Evolutionary conservation across 2,113 vertebrate genomes (phyloP).

Genomic region (Tupaia tana): DNA sequence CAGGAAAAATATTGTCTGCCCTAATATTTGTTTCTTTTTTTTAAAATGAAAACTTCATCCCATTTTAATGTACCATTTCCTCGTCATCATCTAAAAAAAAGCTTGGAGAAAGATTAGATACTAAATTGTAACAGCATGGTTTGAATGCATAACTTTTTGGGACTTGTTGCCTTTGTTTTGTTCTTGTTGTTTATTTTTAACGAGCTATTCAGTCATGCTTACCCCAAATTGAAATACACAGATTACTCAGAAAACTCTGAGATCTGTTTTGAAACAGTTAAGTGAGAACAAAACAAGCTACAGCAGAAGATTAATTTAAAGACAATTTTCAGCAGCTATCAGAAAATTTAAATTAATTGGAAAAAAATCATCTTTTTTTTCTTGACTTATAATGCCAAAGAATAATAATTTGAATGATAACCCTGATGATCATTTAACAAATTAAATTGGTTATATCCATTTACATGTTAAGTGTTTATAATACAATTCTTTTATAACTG

Average conservation of each 20-base stretch:
- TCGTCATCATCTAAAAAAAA: not conserved
- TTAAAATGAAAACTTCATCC: not conserved
- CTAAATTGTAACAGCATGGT: not conserved
- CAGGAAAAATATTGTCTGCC: not conserved
- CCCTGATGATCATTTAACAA: not conserved
- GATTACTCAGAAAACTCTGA: not conserved
- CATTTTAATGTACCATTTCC: not conserved
- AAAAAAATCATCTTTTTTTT: constrained; percentile 16
- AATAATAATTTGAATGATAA: constrained; percentile 6
- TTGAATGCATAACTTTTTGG: not conserved
- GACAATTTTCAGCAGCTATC: not conserved
- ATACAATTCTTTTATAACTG: not conserved
- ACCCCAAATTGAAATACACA: not conserved
- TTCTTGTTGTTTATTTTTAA: not conserved
- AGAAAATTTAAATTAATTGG: constrained; percentile 2
- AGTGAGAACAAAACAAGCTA: not conserved
- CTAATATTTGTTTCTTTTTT: not conserved
- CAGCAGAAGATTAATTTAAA: constrained; percentile 20
- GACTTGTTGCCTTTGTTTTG: not conserved
- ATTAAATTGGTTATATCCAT: not conserved
- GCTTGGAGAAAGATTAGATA: not conserved
- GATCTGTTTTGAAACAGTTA: not conserved
- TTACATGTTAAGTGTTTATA: constrained; percentile 5
- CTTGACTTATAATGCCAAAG: not conserved
- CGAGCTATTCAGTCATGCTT: constrained; percentile 16